Percentiles rank a stretch among this genome's conserved stretches.
Conservation (phyloP, 2,797 vertebrate species). For the Cirrhinus molitorella region DNA sequence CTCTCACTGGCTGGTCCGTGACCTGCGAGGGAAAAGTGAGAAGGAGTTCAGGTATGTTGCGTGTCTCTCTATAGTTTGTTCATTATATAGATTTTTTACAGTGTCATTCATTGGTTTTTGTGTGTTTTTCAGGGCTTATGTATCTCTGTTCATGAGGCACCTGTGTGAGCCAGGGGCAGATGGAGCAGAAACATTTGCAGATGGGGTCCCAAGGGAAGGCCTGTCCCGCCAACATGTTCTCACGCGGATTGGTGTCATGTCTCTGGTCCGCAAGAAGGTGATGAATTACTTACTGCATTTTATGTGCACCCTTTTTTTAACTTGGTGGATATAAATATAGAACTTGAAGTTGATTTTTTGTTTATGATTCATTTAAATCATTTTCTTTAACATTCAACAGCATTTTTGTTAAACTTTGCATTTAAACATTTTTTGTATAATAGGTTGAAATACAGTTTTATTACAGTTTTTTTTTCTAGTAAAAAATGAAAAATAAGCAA, state of each 20-base stretch:
- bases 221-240: constrained; percentile 97
- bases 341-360: neutral
- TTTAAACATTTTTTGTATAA: neutral
- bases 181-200: constrained; percentile 95
- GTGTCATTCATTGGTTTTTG: neutral
- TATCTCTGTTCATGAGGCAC: constrained; percentile 98
- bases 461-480: no score
- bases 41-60: constrained; percentile 93
- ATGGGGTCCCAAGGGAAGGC: constrained; percentile 95
- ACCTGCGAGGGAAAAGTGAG: constrained; percentile 95
- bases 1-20: constrained; percentile 97
- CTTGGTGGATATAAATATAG: neutral
- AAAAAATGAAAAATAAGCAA: no score
- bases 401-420: neutral
- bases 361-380: neutral
- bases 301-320: neutral
- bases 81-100: neutral
- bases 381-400: neutral
- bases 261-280: constrained; percentile 99
- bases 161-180: constrained; percentile 96
- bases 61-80: neutral
- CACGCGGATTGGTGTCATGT: constrained; percentile 98
- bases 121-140: constrained; percentile 86
- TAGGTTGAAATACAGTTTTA: neutral
- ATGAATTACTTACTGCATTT: constrained; percentile 34